Evolutionary conservation across 1,140 invertebrate genomes (phyloP), one percentile per base, ranked within the genome.

Genomic region (Chymomyza costata): DNA sequence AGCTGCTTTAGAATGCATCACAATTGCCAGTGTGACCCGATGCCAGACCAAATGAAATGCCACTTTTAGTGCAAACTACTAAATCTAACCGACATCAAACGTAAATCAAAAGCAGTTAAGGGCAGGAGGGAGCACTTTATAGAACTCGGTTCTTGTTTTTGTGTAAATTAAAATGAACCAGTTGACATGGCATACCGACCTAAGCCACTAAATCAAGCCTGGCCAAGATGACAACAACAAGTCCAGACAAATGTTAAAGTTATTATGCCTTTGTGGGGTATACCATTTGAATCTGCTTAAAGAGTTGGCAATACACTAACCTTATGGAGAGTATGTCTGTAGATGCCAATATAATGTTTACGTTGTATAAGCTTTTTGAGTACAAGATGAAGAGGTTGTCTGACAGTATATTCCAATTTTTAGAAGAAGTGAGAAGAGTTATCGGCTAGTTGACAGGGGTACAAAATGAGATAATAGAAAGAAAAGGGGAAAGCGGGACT

Each of bases 51-150:
- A 56, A 18, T 63, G 68, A 56, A 73, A 73, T 44, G 39, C 50
- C 55, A 25, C 54, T 71, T 62, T 78, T 76, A 71, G 62, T 49
- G 62, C 25, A 48, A 55, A 61, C 66, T 78, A 76, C 66, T 76
- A 76, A 76, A 76, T 76, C 70, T 71, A 66, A 76, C 70, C 70
- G 71, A 76, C 70, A 76, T 76, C 70, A 76, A 78, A 78, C 70
- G 70, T 76, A 76, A 76, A 76, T 76, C 70, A 76, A 78, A 64
- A 76, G 15, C 25, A 45, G 40, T 17, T 8, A 16, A 35, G 19
- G 38, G 13, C 31, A 21, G 31, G 19, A 39, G 21, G 16, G 50
- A 64, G n/a, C n/a, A n/a, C n/a, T n/a, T n/a, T n/a, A n/a, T n/a
- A n/a, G 13, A 34, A 34, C 31, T 11, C n/a, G n/a, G 7, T 6